These are phyloP conservation scores for Pachyramphus minor DNA, from an alignment of 2,113 vertebrate species.

Conservation along the genomic window DNA sequence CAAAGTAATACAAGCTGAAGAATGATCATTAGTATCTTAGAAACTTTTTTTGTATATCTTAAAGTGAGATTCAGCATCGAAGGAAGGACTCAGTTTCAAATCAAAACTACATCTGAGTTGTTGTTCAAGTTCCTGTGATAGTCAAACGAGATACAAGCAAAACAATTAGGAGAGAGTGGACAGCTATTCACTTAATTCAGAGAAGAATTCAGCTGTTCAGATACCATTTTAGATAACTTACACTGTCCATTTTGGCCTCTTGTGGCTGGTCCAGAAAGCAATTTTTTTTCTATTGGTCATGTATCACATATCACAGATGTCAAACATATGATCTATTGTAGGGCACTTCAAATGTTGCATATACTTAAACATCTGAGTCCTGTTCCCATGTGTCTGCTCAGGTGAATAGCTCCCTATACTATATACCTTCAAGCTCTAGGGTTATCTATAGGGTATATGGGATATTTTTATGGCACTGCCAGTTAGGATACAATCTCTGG, in stretches of 20 bases:
- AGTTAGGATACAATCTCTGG: neutral
- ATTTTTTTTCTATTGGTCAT: neutral
- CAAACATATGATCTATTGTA: neutral
- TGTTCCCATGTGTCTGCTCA: neutral
- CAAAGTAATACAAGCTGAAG: neutral
- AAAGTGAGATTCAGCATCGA: neutral
- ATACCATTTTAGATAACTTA: neutral
- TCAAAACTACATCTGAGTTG: neutral
- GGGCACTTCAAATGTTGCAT: neutral
- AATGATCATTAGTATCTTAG: neutral
- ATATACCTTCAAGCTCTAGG: neutral
- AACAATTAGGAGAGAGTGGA: neutral
- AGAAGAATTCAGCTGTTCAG: neutral
- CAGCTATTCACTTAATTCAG: neutral
- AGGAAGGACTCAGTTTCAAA: neutral
- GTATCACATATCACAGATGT: neutral
- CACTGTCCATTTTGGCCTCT: neutral
- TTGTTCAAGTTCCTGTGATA: neutral
- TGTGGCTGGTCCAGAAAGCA: neutral
- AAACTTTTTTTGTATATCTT: neutral
- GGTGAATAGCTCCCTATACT: neutral
- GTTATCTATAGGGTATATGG: neutral
- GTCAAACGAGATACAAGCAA: neutral
- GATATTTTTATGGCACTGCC: neutral
- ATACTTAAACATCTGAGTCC: neutral